These are phyloP conservation scores for Sander lucioperca DNA, from an alignment of 2,113 vertebrate species.

Conservation along the genomic window DNA sequence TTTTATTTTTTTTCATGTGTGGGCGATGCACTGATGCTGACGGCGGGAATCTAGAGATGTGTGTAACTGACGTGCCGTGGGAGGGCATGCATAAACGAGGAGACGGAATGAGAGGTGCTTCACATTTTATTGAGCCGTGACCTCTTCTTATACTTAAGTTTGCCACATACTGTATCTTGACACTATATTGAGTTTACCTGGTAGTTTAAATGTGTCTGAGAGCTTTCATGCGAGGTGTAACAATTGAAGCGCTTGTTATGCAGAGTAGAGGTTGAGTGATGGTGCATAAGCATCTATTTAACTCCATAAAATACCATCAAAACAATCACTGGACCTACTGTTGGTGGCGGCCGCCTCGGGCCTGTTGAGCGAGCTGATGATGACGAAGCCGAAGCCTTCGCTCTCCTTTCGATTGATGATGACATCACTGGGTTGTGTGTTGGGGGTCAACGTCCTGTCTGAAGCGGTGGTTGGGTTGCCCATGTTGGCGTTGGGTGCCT, in stretches of 20 bases:
- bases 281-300: conserved; percentile 25
- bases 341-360: conserved; percentile 90
- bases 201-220: conserved; percentile 5
- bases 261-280: conserved; percentile 12
- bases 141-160: conserved; percentile 40
- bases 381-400: conserved; percentile 98
- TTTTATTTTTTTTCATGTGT: conserved; percentile 56
- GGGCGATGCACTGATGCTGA: conserved; percentile 64
- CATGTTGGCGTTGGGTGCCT: conserved; percentile 30
- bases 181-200: not conserved
- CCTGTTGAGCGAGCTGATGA: conserved; percentile 98
- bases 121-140: conserved; percentile 58
- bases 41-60: conserved; percentile 49
- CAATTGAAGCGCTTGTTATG: conserved; percentile 35
- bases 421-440: conserved; percentile 90
- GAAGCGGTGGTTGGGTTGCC: conserved; percentile 74
- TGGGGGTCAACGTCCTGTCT: conserved; percentile 85
- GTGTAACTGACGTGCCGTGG: conserved; percentile 66
- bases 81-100: conserved; percentile 73
- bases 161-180: conserved; percentile 15
- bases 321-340: conserved; percentile 84
- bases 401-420: conserved; percentile 97
- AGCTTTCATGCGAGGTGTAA: conserved; percentile 6
- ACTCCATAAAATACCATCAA: conserved; percentile 6
- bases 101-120: conserved; percentile 56